Percentiles rank a stretch among this genome's conserved stretches.
These are phyloP conservation scores for Cepaea nemoralis DNA, from an alignment of 1,140 invertebrate species.

Conservation along the genomic window DNA sequence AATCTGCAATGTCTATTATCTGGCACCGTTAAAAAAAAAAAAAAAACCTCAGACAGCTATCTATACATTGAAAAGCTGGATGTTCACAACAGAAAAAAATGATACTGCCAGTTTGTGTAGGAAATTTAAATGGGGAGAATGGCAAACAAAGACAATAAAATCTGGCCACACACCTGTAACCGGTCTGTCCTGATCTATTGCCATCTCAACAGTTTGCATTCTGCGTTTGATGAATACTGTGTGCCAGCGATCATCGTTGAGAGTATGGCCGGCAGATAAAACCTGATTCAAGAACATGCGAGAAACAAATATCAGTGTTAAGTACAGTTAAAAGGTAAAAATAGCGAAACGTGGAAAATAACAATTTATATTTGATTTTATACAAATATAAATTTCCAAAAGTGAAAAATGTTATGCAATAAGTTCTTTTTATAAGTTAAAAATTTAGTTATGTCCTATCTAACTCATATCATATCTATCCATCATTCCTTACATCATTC, in stretches of 20 bases:
- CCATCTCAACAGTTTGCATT: conserved; percentile 85
- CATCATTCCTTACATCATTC: no score
- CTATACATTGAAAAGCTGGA: conserved; percentile 4
- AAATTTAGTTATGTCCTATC: no score
- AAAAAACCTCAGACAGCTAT: background rate
- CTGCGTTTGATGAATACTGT: conserved; percentile 87
- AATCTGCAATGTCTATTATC: no score
- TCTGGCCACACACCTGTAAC: conserved; percentile 78
- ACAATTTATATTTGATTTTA: no score
- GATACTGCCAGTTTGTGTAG: background rate
- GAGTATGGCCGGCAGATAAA: conserved; percentile 83
- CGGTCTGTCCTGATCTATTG: conserved; percentile 84
- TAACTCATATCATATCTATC: no score
- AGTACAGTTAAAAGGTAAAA: background rate
- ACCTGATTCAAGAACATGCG: conserved; percentile 75
- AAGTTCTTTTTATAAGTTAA: no score
- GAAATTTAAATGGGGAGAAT: background rate
- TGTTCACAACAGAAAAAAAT: background rate
- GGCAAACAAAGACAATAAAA: background rate
- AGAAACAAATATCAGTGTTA: background rate
- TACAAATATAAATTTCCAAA: background rate
- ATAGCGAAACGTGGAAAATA: background rate
- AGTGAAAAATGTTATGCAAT: no score
- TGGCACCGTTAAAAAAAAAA: background rate
- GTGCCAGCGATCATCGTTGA: conserved; percentile 96